Base-by-base conservation (phyloP, 2,888 invertebrate species). In the Busseola fusca region DNA sequence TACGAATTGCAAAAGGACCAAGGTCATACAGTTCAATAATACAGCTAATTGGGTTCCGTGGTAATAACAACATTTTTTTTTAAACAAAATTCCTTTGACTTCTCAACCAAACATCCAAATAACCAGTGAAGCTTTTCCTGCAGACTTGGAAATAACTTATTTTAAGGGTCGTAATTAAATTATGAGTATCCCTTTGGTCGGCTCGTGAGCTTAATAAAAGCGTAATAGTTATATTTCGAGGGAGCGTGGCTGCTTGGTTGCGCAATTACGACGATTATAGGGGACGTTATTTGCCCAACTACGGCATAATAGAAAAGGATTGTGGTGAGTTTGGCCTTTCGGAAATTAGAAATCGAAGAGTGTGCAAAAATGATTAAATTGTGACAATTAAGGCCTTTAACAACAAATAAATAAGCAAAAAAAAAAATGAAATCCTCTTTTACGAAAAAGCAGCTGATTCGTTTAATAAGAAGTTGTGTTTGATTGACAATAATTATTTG, bases 171-270 rank as follows among this genome's bases (percentile, higher is more conserved):
- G 90, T 94, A 94, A 94, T 95, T 94, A 92, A 94, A 95, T 95
- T 94, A 94, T 91, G 91, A 93, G 91, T 90, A 92, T 93, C 94
- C 93, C 92, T 93, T 93, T 92, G 90, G 91, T 90, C 91, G 90
- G 93, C 89, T 89, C 90, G 90, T 91, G 91, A 89, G 93, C 93
- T 93, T 92, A 94, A 94, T 94, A 94, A 95, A 93, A 92, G 92
- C 93, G 91, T 93, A 93, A 94, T 94, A 93, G 93, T 93, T 93
- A 93, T 94, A 93, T 92, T 92, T 91, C 87, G 88, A 85, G 87
- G 85, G 90, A 90, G 92, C 92, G 92, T 83, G 85, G 87, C 84
- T 87, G 91, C 87, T 88, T 88, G 89, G 91, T 89, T 89, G 90
- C 89, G 89, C 91, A 91, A 93, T 93, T 92, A 91, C 86, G 81